Evolutionary conservation across 2,888 invertebrate species (phyloP).

Genomic region (Adineta ricciae): DNA sequence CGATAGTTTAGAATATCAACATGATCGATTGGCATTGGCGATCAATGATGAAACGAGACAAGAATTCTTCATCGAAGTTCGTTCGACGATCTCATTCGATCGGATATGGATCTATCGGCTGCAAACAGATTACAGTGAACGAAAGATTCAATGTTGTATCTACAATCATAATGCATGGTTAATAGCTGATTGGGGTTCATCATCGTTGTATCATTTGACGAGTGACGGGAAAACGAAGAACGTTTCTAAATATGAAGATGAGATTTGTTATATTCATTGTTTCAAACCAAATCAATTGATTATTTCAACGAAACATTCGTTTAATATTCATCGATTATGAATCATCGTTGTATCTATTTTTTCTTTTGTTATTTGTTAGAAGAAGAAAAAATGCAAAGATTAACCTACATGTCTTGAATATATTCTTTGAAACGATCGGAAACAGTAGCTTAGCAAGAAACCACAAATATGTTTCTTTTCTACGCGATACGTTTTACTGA

Average conservation of each 20-base stretch:
- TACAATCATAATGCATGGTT: neutral
- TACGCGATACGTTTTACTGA: no score
- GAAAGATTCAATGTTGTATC: neutral
- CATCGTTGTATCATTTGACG: neutral
- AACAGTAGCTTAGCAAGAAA: no score
- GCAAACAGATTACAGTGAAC: neutral
- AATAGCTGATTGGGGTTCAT: neutral
- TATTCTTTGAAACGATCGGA: no score
- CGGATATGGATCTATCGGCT: neutral
- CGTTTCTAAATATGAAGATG: neutral
- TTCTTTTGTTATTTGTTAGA: no score
- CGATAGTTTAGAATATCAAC: neutral
- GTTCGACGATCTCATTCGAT: neutral
- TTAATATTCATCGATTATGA: neutral
- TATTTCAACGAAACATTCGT: neutral
- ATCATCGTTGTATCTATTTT: neutral
- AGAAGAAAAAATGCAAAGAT: no score
- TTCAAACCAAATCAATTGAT: neutral
- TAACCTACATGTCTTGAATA: no score
- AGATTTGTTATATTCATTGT: no score
- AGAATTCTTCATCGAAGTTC: neutral
- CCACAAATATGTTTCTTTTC: no score
- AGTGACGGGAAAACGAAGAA: neutral
- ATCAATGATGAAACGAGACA: neutral
- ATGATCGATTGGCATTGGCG: neutral